A percentile compares a stretch with the other conserved stretches of the same genome.
phyloP scores from a whole-genome alignment of 2,797 vertebrate genomes.

The Enteromius radiatus region DNA sequence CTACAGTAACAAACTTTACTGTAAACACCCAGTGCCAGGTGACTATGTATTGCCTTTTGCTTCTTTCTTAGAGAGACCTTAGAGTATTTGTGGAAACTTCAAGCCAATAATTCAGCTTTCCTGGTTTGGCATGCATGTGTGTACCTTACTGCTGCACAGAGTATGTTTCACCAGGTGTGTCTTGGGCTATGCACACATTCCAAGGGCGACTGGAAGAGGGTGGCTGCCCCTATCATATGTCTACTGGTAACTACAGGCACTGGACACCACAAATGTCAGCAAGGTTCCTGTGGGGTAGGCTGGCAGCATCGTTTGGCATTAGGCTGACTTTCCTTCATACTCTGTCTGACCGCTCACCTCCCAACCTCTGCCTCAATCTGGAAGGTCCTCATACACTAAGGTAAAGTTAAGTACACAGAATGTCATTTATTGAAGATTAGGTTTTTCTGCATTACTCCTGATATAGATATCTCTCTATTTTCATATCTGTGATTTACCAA shows the following conservation, averaged over 20 bases:
- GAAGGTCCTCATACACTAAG: slow-evolving; percentile 8
- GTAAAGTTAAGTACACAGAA: slow-evolving; percentile 1
- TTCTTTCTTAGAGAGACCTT: slow-evolving; percentile 47
- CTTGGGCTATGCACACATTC: slow-evolving; percentile 55
- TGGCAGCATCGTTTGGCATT: slow-evolving; percentile 67
- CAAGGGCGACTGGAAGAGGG: slow-evolving; percentile 57
- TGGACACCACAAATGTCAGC: slow-evolving; percentile 74
- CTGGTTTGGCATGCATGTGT: slow-evolving; percentile 45
- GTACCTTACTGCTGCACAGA: slow-evolving; percentile 49
- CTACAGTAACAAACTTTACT: slow-evolving; percentile 54
- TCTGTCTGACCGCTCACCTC: slow-evolving; percentile 38
- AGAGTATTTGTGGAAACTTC: slow-evolving; percentile 30
- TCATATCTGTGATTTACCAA: background rate
- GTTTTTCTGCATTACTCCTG: background rate
- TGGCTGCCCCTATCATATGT: slow-evolving; percentile 74
- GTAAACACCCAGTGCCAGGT: slow-evolving; percentile 45
- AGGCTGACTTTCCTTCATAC: slow-evolving; percentile 32
- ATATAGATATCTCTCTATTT: background rate
- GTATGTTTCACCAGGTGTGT: slow-evolving; percentile 48
- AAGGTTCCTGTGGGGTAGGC: slow-evolving; percentile 65
- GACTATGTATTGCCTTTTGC: slow-evolving; percentile 43
- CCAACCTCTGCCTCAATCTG: slow-evolving; percentile 33
- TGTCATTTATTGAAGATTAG: slow-evolving; percentile 12
- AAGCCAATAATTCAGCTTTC: slow-evolving; percentile 44
- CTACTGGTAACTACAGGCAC: slow-evolving; percentile 77